Evolutionary conservation across 2,888 invertebrate genomes (phyloP).

Genomic region (Gnatocerus cornutus): DNA sequence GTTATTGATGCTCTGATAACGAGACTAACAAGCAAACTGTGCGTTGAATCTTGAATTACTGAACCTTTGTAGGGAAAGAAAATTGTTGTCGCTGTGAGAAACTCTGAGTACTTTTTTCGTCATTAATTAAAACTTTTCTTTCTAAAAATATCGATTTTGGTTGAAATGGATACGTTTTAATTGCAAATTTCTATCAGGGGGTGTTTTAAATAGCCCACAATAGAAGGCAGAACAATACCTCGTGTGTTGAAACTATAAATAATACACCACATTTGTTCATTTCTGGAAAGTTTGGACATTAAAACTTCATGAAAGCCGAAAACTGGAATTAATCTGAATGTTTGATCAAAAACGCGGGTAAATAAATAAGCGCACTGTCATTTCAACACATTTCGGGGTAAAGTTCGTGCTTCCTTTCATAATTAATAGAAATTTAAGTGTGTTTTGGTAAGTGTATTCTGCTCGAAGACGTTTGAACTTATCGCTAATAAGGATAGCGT

Average conservation of each 20-base stretch:
- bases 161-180: constrained; percentile 1
- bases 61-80: constrained; percentile 23
- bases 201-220: background rate
- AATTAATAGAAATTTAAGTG: background rate
- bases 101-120: constrained; percentile 7
- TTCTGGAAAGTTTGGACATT: background rate
- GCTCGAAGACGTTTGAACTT: background rate
- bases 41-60: constrained; percentile 47
- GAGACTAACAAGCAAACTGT: constrained; percentile 50
- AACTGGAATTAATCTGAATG: background rate
- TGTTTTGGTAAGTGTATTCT: background rate
- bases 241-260: background rate
- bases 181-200: background rate
- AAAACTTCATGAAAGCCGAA: background rate
- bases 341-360: background rate
- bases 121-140: constrained; percentile 5
- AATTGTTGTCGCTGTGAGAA: constrained; percentile 17
- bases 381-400: too few relatives aligned
- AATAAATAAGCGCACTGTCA: background rate
- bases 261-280: background rate
- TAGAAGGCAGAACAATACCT: background rate
- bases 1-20: constrained; percentile 49
- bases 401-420: too few relatives aligned
- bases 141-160: too few relatives aligned
- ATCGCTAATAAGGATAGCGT: constrained; percentile 15